Conservation (phyloP, 2,797 vertebrate genomes). For the Avahi laniger region DNA sequence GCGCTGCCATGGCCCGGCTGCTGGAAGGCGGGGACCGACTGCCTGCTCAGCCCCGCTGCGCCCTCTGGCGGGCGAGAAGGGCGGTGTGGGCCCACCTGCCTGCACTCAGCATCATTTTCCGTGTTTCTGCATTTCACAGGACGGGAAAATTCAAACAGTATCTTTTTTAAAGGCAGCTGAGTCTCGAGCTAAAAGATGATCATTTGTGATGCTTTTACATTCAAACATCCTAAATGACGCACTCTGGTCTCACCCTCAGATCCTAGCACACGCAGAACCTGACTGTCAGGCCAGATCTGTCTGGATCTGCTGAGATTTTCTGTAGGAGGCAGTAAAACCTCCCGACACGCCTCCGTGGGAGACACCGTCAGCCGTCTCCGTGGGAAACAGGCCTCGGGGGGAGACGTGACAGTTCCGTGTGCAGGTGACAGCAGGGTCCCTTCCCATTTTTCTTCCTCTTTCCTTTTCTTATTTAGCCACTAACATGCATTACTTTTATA, state of each 20-base stretch:
- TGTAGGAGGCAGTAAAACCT: not conserved
- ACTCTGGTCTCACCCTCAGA: not conserved
- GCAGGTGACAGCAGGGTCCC: not conserved
- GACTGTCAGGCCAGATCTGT: not conserved
- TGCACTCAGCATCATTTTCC: fast-evolving
- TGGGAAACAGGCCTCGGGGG: no score
- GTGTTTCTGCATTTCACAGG: fast-evolving
- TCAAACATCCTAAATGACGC: not conserved
- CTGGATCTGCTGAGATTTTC: not conserved
- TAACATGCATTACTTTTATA: not conserved
- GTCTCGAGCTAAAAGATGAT: not conserved
- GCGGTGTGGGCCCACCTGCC: no score
- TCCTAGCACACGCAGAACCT: fast-evolving
- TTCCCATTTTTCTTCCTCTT: no score
- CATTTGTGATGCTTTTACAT: fast-evolving
- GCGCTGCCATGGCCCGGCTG: not conserved
- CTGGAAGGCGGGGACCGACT: no score
- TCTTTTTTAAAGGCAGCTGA: not conserved
- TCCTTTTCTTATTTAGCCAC: not conserved
- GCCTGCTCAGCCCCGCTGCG: not conserved
- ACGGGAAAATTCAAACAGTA: not conserved
- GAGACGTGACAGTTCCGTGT: fast-evolving
- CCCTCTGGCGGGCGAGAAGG: not conserved
- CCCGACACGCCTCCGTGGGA: fast-evolving
- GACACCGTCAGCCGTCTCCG: fast-evolving